A percentile compares a stretch with the other conserved stretches of the same genome.
phyloP scores from a whole-genome alignment of 2,888 invertebrate species.

The Germaria angustata region DNA sequence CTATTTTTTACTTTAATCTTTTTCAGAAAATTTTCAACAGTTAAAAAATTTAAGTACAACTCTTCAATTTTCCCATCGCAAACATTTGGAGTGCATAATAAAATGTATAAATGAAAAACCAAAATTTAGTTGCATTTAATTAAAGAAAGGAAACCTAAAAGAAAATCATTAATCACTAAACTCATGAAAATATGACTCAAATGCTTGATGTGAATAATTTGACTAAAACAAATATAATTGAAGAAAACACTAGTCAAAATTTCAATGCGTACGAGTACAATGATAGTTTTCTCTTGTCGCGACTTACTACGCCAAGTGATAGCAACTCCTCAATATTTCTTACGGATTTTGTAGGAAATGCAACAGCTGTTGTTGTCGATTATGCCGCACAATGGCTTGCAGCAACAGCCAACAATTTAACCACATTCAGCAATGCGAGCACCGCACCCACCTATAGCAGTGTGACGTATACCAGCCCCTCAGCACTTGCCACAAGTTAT shows the following conservation, averaged over 20 bases:
- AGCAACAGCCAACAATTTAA: slow-evolving; percentile 47
- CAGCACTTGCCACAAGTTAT: slow-evolving; percentile 5
- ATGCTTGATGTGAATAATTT: slow-evolving; percentile 45
- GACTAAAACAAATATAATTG: slow-evolving; percentile 41
- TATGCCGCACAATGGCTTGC: slow-evolving; percentile 62
- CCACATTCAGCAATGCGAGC: slow-evolving; percentile 13
- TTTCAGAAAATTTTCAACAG: not conserved
- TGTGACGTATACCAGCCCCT: slow-evolving; percentile 28
- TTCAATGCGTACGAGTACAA: not conserved
- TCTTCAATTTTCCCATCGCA: not conserved
- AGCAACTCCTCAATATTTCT: slow-evolving; percentile 36
- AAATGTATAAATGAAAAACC: slow-evolving; percentile 25
- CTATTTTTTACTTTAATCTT: too few relatives aligned
- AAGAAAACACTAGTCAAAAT: slow-evolving; percentile 40
- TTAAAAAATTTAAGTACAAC: not conserved
- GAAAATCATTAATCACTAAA: not conserved
- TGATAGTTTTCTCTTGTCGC: slow-evolving; percentile 11
- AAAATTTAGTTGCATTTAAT: not conserved
- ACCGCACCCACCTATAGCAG: not conserved
- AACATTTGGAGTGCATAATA: not conserved
- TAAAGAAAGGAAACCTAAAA: not conserved
- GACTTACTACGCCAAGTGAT: not conserved
- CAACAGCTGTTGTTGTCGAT: slow-evolving; percentile 55
- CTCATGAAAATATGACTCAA: slow-evolving; percentile 39
- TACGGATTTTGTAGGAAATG: slow-evolving; percentile 40